phyloP scores from a whole-genome alignment of 2,113 vertebrate genomes.

The Nothoprocta pentlandii region DNA sequence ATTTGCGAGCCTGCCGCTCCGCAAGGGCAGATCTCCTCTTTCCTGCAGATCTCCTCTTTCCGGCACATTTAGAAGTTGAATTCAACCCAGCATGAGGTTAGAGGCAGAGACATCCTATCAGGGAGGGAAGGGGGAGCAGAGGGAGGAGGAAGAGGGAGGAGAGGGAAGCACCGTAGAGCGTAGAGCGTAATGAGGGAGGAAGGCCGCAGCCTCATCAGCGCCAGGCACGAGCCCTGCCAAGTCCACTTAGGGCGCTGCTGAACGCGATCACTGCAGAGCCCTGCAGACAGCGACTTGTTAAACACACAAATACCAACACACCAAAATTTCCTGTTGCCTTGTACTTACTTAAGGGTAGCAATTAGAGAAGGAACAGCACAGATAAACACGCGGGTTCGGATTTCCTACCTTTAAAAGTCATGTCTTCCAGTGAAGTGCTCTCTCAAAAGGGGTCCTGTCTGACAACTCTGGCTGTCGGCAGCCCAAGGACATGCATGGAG shows the following conservation, averaged over 20 bases:
- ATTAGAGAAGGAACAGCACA: neutral
- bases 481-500: neutral
- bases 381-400: neutral
- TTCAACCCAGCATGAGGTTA: neutral
- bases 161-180: conserved; percentile 21
- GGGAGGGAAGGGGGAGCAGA: neutral
- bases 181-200: conserved; percentile 10
- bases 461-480: neutral
- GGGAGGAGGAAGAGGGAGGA: neutral
- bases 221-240: neutral
- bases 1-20: neutral
- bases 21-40: neutral
- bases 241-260: conserved; percentile 1
- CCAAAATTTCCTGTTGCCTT: neutral
- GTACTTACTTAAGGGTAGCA: neutral
- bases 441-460: neutral
- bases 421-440: neutral
- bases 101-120: neutral
- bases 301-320: neutral
- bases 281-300: conserved; percentile 2
- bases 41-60: neutral
- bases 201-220: neutral
- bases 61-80: neutral
- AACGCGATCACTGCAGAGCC: neutral
- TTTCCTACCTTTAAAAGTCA: conserved; percentile 35